Conservation (phyloP, 2,113 vertebrate species). For the Setophaga coronata region DNA sequence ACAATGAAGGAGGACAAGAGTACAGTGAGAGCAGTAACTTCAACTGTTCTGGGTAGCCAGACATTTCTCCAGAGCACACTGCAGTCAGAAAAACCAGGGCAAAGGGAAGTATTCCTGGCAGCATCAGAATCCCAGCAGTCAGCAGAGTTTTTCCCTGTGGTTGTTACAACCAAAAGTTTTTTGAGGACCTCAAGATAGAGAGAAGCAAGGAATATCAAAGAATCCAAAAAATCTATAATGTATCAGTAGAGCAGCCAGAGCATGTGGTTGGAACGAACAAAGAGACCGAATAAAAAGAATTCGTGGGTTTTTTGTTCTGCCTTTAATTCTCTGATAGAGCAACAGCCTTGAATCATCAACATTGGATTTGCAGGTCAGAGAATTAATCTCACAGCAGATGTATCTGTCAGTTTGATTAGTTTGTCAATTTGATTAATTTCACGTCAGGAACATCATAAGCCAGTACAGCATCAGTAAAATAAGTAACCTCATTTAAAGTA, state of each 20-base stretch:
- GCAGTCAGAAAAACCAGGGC: background rate
- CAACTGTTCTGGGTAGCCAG: background rate
- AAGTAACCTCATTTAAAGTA: background rate
- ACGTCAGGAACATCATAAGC: background rate
- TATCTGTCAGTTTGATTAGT: background rate
- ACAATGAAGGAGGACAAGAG: background rate
- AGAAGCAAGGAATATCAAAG: background rate
- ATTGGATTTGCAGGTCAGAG: background rate
- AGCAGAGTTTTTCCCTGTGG: background rate
- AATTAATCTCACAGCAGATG: conserved; percentile 11
- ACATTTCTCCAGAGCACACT: background rate
- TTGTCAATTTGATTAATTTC: background rate
- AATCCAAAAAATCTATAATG: background rate
- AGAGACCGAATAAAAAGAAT: background rate
- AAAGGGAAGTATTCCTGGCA: background rate
- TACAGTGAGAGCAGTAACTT: background rate
- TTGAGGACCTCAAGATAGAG: background rate
- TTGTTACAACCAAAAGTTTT: background rate
- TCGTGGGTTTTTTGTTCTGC: background rate
- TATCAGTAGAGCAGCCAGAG: background rate
- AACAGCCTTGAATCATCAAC: conserved; percentile 4
- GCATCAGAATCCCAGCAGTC: background rate
- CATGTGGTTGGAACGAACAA: background rate
- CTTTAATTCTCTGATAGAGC: background rate
- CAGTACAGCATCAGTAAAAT: background rate